Evolutionary conservation across 2,113 vertebrate genomes (phyloP), one percentile per base, ranked within the genome.

Genomic region (Cyrtonyx montezumae): DNA sequence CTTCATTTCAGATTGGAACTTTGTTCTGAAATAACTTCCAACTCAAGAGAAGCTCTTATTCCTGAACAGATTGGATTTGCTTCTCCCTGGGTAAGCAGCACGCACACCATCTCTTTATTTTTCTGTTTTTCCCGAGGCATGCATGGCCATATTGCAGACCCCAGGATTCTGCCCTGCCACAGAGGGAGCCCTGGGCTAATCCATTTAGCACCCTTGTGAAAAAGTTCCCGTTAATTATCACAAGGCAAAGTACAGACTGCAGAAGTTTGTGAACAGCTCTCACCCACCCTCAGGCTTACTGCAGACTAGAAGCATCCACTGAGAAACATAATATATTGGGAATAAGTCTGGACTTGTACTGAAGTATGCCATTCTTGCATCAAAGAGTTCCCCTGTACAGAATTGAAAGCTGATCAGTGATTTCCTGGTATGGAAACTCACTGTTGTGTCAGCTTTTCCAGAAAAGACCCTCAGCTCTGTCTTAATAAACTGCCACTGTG

Each of bases 341-440:
- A 83, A 43, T 21, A 68, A 75, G 15, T 26, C 46, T 28, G 13
- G 17, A 20, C 22, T 46, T 48, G 20, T 19, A 15, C 4, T 19
- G 20, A 22, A 2, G 11, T 13, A 21, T 37, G 34, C 32, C 68
- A 43, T 9, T 18, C 71, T 67, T 58, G 84, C 49, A 88, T 45
- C 51, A 48, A 53, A 36, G 23, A 62, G 58, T 40, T 51, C 43
- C 55, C 16, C 21, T 65, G 43, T 40, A 49, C 65, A 56, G 43
- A 81, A 37, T 73, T 55, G 79, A 32, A 42, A 83, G 56, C 11
- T 77, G 3, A 0, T 3, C 45, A 37, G 53, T 67, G n/a, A 56
- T 91, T 69, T 84, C 74, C 76, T 71, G 32, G 32, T 37, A 70
- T 80, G 3, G 20, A 45, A 46, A 74, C 51, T 93, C 79, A 77